These are phyloP conservation scores for Garra rufa DNA, from an alignment of 2,113 vertebrate species.

Conservation along the genomic window DNA sequence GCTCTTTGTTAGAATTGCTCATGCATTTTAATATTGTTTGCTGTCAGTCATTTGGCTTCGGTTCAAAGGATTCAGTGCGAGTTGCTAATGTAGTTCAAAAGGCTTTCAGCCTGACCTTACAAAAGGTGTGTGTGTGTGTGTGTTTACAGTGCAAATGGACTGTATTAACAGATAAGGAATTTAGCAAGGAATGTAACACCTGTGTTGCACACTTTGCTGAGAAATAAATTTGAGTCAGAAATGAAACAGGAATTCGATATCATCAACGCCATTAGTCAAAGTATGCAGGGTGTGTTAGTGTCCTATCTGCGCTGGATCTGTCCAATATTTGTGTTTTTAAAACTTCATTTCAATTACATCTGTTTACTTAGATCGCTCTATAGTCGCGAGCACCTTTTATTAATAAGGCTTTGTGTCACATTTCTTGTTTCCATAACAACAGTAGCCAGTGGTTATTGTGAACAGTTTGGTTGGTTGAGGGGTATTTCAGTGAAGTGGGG, in stretches of 20 bases:
- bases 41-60: constrained; percentile 59
- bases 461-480: constrained; percentile 64
- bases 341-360: constrained; percentile 57
- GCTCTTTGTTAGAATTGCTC: constrained; percentile 58
- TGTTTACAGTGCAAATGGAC: constrained; percentile 32
- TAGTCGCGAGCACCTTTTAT: constrained; percentile 55
- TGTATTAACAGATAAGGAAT: constrained; percentile 23
- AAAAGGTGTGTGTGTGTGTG: constrained; percentile 32
- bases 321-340: constrained; percentile 40
- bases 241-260: not conserved
- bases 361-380: constrained; percentile 69
- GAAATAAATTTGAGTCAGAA: not conserved
- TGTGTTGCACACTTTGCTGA: not conserved
- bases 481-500: constrained; percentile 71
- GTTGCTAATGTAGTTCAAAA: constrained; percentile 49
- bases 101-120: constrained; percentile 27
- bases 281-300: constrained; percentile 33
- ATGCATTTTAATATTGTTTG: constrained; percentile 60
- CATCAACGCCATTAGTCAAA: not conserved
- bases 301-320: constrained; percentile 28
- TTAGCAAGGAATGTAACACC: constrained; percentile 24
- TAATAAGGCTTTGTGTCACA: constrained; percentile 75
- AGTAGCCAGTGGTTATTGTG: constrained; percentile 71
- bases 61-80: constrained; percentile 57
- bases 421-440: constrained; percentile 84